Evolutionary conservation across 2,113 vertebrate species (phyloP), one percentile per base, ranked within the genome.

Genomic region (Stictonetta naevosa): DNA sequence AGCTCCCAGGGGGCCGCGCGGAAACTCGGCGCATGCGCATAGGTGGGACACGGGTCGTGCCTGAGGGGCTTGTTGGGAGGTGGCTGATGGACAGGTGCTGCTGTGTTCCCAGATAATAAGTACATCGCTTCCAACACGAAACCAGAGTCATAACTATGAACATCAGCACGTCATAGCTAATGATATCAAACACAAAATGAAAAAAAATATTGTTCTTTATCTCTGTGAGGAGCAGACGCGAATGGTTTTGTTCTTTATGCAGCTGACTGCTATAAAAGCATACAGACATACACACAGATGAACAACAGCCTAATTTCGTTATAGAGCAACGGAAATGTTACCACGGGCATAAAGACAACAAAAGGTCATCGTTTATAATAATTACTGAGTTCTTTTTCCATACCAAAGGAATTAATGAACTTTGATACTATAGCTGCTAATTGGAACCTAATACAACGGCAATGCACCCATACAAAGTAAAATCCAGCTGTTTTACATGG

Each of bases 271-370:
- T 40, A 4, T 3, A n/a, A 12, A 53, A n/a, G 19, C 7, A 10
- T 0, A 20, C 6, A 3, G 7, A 23, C 7, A 10, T 0, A 20
- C 5, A 2, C 6, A 26, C 4, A 12, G 19, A 40, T 3, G 12
- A 14, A 38, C 1, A 1, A 52, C 44, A 3, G 3, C 13, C 5
- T 48, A 11, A 2, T 13, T 62, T 55, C 33, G 66, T 42, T 55
- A 33, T 16, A 36, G 44, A 42, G 62, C 33, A 28, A 34, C 11
- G 25, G n/a, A 44, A 68, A 44, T 20, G 13, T 38, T 42, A 28
- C 29, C 26, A 26, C 38, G 29, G 31, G 23, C 33, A 15, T 40
- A 53, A 55, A 59, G n/a, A 14, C 62, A 14, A 14, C 19, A 13
- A 38, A 87, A 50, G 18, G 20, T 34, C 52, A 36, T 42, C 20